Evolutionary conservation across 2,113 vertebrate species (phyloP), one percentile per base, ranked within the genome.

Genomic region (Rhombomys opimus): DNA sequence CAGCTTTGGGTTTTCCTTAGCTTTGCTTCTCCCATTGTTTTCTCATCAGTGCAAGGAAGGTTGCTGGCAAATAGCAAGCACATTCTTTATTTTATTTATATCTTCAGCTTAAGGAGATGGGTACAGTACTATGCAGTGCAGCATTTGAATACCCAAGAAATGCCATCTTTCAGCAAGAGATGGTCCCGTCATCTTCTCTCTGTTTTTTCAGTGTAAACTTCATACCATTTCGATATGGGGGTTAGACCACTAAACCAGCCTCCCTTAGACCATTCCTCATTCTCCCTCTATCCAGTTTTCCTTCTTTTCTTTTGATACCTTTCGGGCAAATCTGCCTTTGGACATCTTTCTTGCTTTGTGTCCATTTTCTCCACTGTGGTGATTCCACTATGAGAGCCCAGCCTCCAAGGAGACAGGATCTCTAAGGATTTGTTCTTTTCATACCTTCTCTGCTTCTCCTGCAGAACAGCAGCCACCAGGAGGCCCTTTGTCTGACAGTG

Each of bases 141-240:
- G 76, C 90, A 65, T 70, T 35, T 61, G 77, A 95, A 57, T 76
- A 82, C 75, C 84, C 78, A 52, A 38, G 86, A 87, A 88, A 41
- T 65, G 32, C 54, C 67, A 18, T 65, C 50, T 84, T 17, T 50
- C 8, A 0, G 78, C 23, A 27, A 77, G 93, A 87, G 84, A 41
- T 13, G 6, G 27, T 80, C 92, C 96, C 77, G 25, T 78, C 72
- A 41, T 41, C n/a, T 82, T 76, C 95, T 93, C 94, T 95, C 93
- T 91, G 87, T 91, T 92, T 95, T 90, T 89, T 57, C 77, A 30
- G 46, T 75, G 75, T 92, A 90, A 78, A 73, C 84, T 77, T 87
- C 61, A 76, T 88, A 92, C 82, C 89, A 77, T 89, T 68, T 70
- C 65, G 35, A 73, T 81, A 30, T 63, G 61, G 63, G 52, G 77